A percentile compares a stretch with the other conserved stretches of the same genome.
phyloP scores from a whole-genome alignment of 2,797 vertebrate species.

The Schizopygopsis pylzovi region DNA sequence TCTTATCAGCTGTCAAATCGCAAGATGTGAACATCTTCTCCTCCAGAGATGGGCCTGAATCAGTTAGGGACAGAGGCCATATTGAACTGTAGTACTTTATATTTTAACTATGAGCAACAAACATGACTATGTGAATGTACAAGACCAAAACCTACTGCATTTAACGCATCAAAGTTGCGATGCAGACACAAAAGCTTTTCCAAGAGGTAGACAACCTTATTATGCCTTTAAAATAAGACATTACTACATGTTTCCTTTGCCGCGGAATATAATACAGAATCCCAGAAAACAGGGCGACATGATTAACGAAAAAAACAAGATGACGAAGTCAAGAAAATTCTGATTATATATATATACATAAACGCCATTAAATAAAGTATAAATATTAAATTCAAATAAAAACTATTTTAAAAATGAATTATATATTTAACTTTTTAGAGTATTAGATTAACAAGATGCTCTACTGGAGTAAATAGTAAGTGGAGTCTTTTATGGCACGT shows the following conservation, averaged over 20 bases:
- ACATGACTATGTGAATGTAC: background rate
- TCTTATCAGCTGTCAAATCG: conserved; percentile 84
- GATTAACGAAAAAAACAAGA: background rate
- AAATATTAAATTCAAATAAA: background rate
- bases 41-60: conserved; percentile 91
- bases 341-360: background rate
- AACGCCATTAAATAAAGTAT: background rate
- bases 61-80: conserved; percentile 59
- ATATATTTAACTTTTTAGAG: background rate
- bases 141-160: background rate
- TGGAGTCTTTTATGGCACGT: background rate
- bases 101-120: background rate
- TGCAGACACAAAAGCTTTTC: background rate
- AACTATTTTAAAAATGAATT: background rate
- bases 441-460: background rate
- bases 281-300: background rate
- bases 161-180: background rate
- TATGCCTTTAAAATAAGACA: background rate
- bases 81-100: background rate
- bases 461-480: background rate
- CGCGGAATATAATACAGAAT: background rate
- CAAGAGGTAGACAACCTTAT: background rate
- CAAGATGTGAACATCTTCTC: conserved; percentile 90
- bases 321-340: background rate
- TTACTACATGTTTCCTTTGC: background rate